phyloP scores from a whole-genome alignment of 1,140 invertebrate genomes.

The Pogonomyrmex barbatus region DNA sequence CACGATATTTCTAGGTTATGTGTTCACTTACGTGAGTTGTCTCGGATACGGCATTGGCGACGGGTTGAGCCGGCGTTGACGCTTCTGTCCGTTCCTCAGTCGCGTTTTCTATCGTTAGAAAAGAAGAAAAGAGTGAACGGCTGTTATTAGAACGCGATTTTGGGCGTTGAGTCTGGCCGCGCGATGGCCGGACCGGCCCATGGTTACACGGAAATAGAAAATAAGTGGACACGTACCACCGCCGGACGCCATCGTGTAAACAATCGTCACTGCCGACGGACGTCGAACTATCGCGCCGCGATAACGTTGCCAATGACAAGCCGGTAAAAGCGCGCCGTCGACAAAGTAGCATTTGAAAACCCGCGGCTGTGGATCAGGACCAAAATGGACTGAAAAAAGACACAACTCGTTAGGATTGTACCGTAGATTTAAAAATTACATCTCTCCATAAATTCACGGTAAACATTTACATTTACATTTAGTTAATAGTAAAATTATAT shows the following conservation, averaged over 20 bases:
- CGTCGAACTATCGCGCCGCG: slow-evolving; percentile 7
- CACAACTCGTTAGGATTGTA: too few species aligned
- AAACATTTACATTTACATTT: too few species aligned
- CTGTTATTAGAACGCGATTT: slow-evolving; percentile 7
- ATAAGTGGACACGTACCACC: slow-evolving; percentile 75
- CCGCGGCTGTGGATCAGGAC: background rate
- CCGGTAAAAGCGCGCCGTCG: slow-evolving; percentile 28
- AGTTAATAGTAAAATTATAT: too few species aligned
- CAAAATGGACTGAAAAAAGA: too few species aligned
- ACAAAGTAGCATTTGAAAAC: background rate
- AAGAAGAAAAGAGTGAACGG: slow-evolving; percentile 10
- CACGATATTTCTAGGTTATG: slow-evolving; percentile 74
- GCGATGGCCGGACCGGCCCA: background rate
- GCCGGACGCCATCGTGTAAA: slow-evolving; percentile 79
- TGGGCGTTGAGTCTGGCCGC: background rate
- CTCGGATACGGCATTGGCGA: slow-evolving; percentile 80
- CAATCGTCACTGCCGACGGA: slow-evolving; percentile 72
- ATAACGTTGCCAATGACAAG: background rate
- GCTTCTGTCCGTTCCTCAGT: slow-evolving; percentile 76
- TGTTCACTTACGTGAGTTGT: slow-evolving; percentile 78
- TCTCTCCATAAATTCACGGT: too few species aligned
- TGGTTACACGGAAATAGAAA: slow-evolving; percentile 65
- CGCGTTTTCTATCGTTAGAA: slow-evolving; percentile 70
- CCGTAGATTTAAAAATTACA: too few species aligned
- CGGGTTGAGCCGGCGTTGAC: slow-evolving; percentile 71